phyloP scores from a whole-genome alignment of 2,797 vertebrate genomes.

The Sciaenops ocellatus region DNA sequence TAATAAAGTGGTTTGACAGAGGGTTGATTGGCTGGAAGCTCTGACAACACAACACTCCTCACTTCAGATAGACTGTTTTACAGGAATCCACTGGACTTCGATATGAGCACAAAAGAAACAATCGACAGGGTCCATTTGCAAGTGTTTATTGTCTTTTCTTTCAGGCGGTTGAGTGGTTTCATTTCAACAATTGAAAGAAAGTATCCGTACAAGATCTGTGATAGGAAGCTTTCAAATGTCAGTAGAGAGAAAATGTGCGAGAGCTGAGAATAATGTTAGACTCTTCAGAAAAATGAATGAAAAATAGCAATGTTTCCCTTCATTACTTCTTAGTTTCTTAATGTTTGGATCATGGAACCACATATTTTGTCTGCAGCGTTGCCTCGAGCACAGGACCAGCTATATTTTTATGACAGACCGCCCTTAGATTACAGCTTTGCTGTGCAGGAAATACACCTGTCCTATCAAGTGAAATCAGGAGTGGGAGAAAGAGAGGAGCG shows the following conservation, averaged over 20 bases:
- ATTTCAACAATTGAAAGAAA: too few relatives aligned
- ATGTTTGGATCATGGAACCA: not conserved
- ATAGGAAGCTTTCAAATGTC: not conserved
- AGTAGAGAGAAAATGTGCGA: not conserved
- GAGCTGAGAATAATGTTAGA: not conserved
- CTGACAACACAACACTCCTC: not conserved
- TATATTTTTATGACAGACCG: not conserved
- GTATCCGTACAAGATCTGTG: not conserved
- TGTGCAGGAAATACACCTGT: not conserved
- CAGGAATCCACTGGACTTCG: too few relatives aligned
- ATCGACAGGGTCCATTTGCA: too few relatives aligned
- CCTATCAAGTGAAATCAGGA: not conserved
- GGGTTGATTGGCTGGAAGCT: not conserved
- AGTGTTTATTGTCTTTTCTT: too few relatives aligned
- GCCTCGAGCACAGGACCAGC: not conserved
- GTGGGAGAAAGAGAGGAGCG: not conserved
- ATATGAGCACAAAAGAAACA: too few relatives aligned
- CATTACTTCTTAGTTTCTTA: not conserved
- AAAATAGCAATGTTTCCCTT: not conserved
- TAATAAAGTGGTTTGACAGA: slow-evolving; percentile 7
- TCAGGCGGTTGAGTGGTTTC: too few relatives aligned
- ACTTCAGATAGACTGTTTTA: too few relatives aligned
- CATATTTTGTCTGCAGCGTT: not conserved
- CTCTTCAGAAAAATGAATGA: not conserved
- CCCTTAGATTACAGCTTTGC: slow-evolving; percentile 2